Conservation (phyloP, 1,140 invertebrate genomes). For the Calliphora vicina region DNA sequence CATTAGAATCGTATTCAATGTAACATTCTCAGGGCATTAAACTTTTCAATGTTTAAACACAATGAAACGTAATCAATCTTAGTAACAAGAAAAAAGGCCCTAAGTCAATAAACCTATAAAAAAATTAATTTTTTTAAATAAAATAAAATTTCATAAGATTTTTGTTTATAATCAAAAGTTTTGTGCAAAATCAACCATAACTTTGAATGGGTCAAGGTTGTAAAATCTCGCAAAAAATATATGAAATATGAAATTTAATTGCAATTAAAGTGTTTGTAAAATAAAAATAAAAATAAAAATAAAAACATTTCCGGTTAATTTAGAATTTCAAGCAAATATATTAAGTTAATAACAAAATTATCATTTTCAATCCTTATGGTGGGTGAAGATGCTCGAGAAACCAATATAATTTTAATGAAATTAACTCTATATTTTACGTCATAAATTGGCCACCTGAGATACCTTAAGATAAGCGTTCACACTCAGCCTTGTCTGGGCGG, state of each 20-base stretch:
- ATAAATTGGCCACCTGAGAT: background rate
- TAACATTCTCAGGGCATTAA: background rate
- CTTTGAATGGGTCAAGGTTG: background rate
- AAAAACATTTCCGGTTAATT: background rate
- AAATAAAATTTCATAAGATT: background rate
- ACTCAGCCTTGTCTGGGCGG: background rate
- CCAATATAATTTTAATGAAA: background rate
- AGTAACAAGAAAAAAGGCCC: background rate
- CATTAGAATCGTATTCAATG: too few species aligned
- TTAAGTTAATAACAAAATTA: too few species aligned
- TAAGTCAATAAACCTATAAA: background rate
- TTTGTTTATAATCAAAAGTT: too few species aligned
- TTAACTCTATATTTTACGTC: too few species aligned
- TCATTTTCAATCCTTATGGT: too few species aligned
- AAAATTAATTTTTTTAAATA: background rate
- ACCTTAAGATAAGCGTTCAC: background rate
- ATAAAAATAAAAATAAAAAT: background rate
- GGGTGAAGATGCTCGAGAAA: background rate
- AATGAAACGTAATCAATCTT: background rate
- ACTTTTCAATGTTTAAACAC: background rate
- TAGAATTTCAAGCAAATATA: too few species aligned
- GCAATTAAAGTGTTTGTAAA: too few species aligned
- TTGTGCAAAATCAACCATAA: background rate
- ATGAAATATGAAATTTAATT: background rate
- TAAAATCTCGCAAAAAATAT: background rate